Base-by-base conservation (phyloP, 2,797 vertebrate species). In the Enteromius radiatus region DNA sequence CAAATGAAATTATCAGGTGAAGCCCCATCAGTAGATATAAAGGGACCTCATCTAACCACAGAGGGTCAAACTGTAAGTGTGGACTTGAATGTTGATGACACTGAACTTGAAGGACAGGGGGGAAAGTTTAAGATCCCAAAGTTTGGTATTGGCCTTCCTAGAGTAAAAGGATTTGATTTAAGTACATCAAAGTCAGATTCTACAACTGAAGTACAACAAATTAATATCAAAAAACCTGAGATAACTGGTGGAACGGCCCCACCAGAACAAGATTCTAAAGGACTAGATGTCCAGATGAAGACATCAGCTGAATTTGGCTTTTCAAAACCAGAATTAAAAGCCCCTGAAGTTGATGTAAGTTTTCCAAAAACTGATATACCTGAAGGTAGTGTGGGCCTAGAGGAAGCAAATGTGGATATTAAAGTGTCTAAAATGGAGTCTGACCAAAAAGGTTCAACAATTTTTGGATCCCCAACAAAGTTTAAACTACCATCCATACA, bases 401-500 rank as follows among this genome's bases (percentile, higher is more conserved):
- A 76, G 41, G 64, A 59, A 23, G 36, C 26, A 81, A 45, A 90
- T 47, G 9, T 91, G 10, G 82, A 91, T 36, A 73, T 81, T 11
- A 86, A 86, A 85, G 36, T 74, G 4, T 61, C 81, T 52, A 63
- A 49, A 14, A n/a, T 31, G 15, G 84, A 78, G 17, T 63, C 84
- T 43, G 0, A 52, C 41, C 79, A 80, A 84, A 87, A 86, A 0
- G 69, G 71, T 28, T 54, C 75, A 78, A 74, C 67, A 56, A 59
- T 81, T 41, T 81, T 85, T 78, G 10, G 77, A 31, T 82, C 86
- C 10, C 71, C 83, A 74, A 76, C 80, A 36, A 85, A 82, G 74
- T 87, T 84, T 77, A 89, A 84, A 87, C 67, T 87, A 12, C 84
- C 85, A 4, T 71, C 83, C 61, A 33, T 86, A 9, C 76, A 64